phyloP scores from a whole-genome alignment of 2,797 vertebrate genomes.

The Perodicticus potto region DNA sequence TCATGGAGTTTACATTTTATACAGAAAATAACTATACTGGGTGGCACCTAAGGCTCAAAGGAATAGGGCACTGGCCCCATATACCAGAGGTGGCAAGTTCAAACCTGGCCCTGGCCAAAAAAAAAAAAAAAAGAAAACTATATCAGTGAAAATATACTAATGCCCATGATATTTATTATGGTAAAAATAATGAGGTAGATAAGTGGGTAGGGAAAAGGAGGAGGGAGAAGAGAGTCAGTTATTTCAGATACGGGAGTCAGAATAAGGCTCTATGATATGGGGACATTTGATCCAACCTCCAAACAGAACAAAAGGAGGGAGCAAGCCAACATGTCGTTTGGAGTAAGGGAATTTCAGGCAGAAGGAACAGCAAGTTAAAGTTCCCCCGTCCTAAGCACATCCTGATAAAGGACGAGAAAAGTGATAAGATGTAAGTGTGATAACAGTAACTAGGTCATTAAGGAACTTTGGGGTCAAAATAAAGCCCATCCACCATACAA shows the following conservation, averaged over 20 bases:
- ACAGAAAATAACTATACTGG: background rate
- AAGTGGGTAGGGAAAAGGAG: background rate
- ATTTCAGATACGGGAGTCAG: background rate
- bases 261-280: background rate
- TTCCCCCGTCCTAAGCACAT: background rate
- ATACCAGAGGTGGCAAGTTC: too few relatives aligned
- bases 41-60: too few relatives aligned
- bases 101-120: too few relatives aligned
- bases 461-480: background rate
- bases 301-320: background rate
- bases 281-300: background rate
- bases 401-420: background rate
- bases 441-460: background rate
- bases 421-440: background rate
- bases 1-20: background rate
- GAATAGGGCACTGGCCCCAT: too few relatives aligned
- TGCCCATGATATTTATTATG: background rate
- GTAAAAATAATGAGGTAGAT: background rate
- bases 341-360: background rate
- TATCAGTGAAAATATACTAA: background rate
- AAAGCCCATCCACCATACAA: background rate
- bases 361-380: background rate
- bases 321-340: background rate
- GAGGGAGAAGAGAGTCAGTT: background rate
- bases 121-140: background rate